Conservation (phyloP, 2,888 invertebrate genomes). For the Synanthedon vespiformis region DNA sequence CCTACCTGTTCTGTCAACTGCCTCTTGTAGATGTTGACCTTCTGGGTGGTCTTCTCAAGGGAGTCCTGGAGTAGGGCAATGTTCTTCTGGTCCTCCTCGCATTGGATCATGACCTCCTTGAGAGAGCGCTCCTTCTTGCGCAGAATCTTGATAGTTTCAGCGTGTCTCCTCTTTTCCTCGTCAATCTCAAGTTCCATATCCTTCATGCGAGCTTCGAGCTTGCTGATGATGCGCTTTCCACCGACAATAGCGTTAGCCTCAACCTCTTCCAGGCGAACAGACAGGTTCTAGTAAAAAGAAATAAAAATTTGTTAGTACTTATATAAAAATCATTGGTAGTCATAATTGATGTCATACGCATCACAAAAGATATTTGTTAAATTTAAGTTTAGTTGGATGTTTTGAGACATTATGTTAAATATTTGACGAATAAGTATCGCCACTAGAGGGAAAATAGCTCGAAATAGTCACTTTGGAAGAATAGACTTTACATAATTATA, state of each 20-base stretch:
- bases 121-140: constrained; percentile 98
- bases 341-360: neutral
- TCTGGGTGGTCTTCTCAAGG: constrained; percentile 87
- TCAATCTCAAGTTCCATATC: constrained; percentile 95
- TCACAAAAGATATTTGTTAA: neutral
- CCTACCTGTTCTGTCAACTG: constrained; percentile 91
- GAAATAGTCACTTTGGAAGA: too few relatives aligned
- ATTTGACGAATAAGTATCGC: too few relatives aligned
- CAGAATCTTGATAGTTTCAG: constrained; percentile 96
- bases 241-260: constrained; percentile 97
- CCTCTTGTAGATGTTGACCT: constrained; percentile 94
- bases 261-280: constrained; percentile 93
- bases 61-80: constrained; percentile 91
- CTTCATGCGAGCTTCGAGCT: constrained; percentile 94
- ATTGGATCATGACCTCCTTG: constrained; percentile 95
- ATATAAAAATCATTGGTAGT: neutral
- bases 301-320: neutral
- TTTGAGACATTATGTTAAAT: too few relatives aligned
- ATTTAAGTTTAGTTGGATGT: too few relatives aligned
- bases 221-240: constrained; percentile 97
- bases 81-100: constrained; percentile 98
- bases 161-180: constrained; percentile 96
- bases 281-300: constrained; percentile 74
- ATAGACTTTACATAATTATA: too few relatives aligned
- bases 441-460: too few relatives aligned